Base-by-base conservation (phyloP, 2,888 invertebrate genomes). In the Acholoe squamosa region DNA sequence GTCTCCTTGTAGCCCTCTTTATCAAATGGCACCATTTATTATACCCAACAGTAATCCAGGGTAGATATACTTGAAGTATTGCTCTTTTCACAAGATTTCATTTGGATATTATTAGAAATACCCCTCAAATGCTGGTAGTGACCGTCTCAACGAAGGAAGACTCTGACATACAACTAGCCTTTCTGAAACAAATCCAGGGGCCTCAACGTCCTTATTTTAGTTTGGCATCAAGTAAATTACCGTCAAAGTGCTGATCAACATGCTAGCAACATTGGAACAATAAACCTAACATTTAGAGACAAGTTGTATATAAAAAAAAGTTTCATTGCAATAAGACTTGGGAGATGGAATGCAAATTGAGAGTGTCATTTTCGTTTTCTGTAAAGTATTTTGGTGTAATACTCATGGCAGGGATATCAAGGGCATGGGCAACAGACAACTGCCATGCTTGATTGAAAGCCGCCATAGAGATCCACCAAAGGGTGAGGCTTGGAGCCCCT, bases 391-490 rank as follows among this genome's bases (percentile, higher is more conserved):
- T n/a, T 43, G 43, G 61, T 61, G n/a, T 61, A n/a, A 3, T 1
- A 61, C n/a, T 61, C n/a, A 7, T 19, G n/a, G 14, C 61, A 61
- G 61, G 61, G 19, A 3, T 61, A 61, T 61, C 71, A 71, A 14
- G 71, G 43, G 28, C 86, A 86, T 86, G 86, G 86, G 19, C 86
- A 86, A 86, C 86, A 86, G 86, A 86, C 86, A 86, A 86, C 86
- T 86, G 86, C 86, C 86, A 86, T 86, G 86, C 19, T 86, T 19
- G 61, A 61, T 61, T n/a, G 14, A 61, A 43, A 61, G 61, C n/a
- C 61, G 61, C 61, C 61, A n/a, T 61, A 10, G 43, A 43, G 61
- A 1, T 61, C 61, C 61, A 25, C 61, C 61, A 61, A 25, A 61
- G 61, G 61, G 14, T 25, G 61, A 10, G 43, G 43, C 43, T 43